Conservation (phyloP, 2,888 invertebrate genomes). For the Polyommatus iphigenia region DNA sequence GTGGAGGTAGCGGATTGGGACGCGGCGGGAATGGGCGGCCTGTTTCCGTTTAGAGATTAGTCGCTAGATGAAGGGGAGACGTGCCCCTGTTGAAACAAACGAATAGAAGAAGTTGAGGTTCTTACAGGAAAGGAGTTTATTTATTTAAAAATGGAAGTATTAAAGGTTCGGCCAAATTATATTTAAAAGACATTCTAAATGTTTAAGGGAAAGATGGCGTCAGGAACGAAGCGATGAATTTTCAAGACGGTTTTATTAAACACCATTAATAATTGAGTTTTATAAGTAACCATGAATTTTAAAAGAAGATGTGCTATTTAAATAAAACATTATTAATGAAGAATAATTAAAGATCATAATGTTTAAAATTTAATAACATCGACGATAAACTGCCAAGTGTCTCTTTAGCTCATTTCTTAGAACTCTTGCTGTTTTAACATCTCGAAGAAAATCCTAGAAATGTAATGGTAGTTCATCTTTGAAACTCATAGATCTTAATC, state of each 20-base stretch:
- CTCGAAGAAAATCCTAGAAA: neutral
- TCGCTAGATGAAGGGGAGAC: slow-evolving; percentile 7
- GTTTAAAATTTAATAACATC: slow-evolving; percentile 32
- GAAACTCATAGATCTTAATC: slow-evolving; percentile 28
- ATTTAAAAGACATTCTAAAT: slow-evolving; percentile 20
- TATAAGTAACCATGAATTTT: neutral
- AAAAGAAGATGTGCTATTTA: neutral
- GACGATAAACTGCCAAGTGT: slow-evolving; percentile 36
- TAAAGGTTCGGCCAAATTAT: slow-evolving; percentile 26
- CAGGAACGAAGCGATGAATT: neutral
- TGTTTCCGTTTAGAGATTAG: slow-evolving; percentile 77
- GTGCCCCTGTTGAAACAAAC: slow-evolving; percentile 16
- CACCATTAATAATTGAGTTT: neutral
- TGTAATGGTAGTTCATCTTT: slow-evolving; percentile 25
- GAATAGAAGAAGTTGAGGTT: neutral
- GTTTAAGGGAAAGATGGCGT: neutral
- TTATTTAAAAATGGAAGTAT: slow-evolving; percentile 21
- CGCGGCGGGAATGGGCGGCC: slow-evolving; percentile 77
- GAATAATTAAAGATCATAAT: neutral
- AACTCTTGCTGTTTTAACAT: slow-evolving; percentile 22
- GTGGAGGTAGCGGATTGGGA: slow-evolving; percentile 86
- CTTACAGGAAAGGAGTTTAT: slow-evolving; percentile 6
- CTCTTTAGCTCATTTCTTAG: neutral
- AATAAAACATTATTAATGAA: neutral
- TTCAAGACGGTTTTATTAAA: neutral